Evolutionary conservation across 2,888 invertebrate species (phyloP).

Genomic region (Sarcophaga subvicina): DNA sequence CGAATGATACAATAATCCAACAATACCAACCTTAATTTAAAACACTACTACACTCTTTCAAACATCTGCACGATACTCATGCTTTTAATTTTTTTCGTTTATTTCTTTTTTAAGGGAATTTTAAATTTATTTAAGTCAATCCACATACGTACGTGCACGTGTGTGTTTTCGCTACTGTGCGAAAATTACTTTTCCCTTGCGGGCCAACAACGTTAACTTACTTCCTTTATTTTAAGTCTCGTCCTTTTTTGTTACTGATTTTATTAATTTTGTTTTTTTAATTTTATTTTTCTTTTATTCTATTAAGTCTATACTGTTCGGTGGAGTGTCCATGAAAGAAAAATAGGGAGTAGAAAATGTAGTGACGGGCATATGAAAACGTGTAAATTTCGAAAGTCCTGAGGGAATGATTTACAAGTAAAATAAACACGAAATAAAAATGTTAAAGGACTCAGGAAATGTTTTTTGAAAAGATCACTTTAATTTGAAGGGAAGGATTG

Average conservation of each 20-base stretch:
- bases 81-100: not conserved
- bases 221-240: constrained; percentile 15
- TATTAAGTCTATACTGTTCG: too few species aligned
- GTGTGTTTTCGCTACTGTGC: constrained; percentile 15
- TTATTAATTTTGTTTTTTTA: not conserved
- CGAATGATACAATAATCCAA: too few species aligned
- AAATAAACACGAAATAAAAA: constrained; percentile 12
- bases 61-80: not conserved
- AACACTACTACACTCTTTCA: not conserved
- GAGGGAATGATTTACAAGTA: constrained; percentile 15
- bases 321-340: not conserved
- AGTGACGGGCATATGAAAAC: not conserved
- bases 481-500: constrained; percentile 5
- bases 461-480: constrained; percentile 40
- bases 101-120: not conserved
- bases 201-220: constrained; percentile 36
- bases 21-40: too few species aligned
- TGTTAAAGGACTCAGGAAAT: constrained; percentile 36
- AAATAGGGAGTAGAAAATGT: not conserved
- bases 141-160: not conserved
- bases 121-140: constrained; percentile 21
- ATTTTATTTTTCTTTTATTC: constrained; percentile 8
- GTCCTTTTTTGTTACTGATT: not conserved
- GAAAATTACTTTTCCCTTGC: constrained; percentile 38
- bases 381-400: constrained; percentile 16